Evolutionary conservation across 2,888 invertebrate genomes (phyloP).

Genomic region (Acrocera orbiculus): DNA sequence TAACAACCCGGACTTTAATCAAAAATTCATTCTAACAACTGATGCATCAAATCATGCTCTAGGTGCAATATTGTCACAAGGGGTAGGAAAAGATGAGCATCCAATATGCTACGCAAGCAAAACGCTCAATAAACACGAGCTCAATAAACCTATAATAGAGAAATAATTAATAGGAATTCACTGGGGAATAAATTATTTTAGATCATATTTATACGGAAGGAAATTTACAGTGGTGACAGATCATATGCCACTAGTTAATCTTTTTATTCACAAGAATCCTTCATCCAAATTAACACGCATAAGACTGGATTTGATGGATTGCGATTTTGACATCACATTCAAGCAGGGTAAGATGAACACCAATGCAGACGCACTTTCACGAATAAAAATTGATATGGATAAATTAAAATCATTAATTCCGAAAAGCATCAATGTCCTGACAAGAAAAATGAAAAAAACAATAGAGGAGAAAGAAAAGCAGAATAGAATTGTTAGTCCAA

Average conservation of each 20-base stretch:
- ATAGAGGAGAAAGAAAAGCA: not conserved
- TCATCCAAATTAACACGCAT: slow-evolving; percentile 17
- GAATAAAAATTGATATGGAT: slow-evolving; percentile 2
- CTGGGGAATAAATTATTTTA: slow-evolving; percentile 15
- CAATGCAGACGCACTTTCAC: slow-evolving; percentile 17
- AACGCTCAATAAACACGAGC: slow-evolving; percentile 15
- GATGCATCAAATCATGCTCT: slow-evolving; percentile 17
- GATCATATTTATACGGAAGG: slow-evolving; percentile 18
- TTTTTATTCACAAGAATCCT: slow-evolving; percentile 20
- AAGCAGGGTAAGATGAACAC: slow-evolving; percentile 17
- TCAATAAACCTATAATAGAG: slow-evolving; percentile 17
- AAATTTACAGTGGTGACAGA: slow-evolving; percentile 16
- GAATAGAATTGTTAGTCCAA: too few relatives aligned
- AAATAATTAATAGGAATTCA: slow-evolving; percentile 15
- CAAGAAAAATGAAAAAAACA: not conserved
- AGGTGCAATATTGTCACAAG: slow-evolving; percentile 17
- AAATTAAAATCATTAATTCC: not conserved
- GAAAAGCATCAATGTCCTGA: not conserved
- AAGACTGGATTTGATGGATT: slow-evolving; percentile 19
- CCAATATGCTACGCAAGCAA: slow-evolving; percentile 18
- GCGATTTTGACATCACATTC: slow-evolving; percentile 19
- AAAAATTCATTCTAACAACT: slow-evolving; percentile 16
- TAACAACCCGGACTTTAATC: not conserved
- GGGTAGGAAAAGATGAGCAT: slow-evolving; percentile 10
- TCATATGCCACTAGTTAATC: too few relatives aligned